Evolutionary conservation across 2,797 vertebrate genomes (phyloP).

Genomic region (Trematomus bernacchii): DNA sequence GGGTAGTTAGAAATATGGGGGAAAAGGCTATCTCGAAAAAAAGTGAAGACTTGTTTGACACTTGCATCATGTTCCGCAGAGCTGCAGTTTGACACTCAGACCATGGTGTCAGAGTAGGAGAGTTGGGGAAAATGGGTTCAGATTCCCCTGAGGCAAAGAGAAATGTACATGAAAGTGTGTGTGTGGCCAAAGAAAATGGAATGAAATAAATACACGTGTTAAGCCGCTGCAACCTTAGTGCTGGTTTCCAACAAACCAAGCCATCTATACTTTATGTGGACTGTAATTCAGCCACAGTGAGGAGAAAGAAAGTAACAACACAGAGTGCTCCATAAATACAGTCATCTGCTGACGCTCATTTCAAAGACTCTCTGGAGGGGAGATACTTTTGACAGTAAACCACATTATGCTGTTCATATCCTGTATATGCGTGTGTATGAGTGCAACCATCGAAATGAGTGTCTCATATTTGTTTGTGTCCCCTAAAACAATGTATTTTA

Average conservation of each 20-base stretch:
- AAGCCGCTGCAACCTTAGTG: constrained; percentile 46
- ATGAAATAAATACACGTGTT: constrained; percentile 65
- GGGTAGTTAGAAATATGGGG: constrained; percentile 15
- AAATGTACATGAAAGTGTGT: constrained; percentile 59
- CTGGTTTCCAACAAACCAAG: constrained; percentile 46
- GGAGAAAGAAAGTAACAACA: neutral
- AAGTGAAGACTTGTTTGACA: constrained; percentile 49
- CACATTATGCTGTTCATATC: constrained; percentile 3
- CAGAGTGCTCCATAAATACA: constrained; percentile 7
- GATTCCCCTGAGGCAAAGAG: constrained; percentile 74
- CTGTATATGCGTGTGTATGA: constrained; percentile 7
- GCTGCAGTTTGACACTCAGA: constrained; percentile 63
- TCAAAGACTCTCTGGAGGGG: constrained; percentile 17
- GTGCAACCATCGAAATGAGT: constrained; percentile 21
- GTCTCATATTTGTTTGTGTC: neutral
- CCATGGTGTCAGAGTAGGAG: constrained; percentile 62
- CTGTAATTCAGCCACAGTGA: constrained; percentile 24
- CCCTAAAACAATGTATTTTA: too few relatives aligned
- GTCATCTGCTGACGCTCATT: constrained; percentile 9
- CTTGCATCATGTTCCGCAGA: constrained; percentile 61
- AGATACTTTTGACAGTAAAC: constrained; percentile 17
- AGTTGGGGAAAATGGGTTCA: constrained; percentile 58
- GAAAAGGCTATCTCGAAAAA: constrained; percentile 29
- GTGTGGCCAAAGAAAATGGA: constrained; percentile 57
- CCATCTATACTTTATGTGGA: constrained; percentile 17